Percentiles rank a stretch among this genome's conserved stretches.
These are phyloP conservation scores for Himalopsyche kuldschensis DNA, from an alignment of 2,888 invertebrate genomes.

Conservation along the genomic window DNA sequence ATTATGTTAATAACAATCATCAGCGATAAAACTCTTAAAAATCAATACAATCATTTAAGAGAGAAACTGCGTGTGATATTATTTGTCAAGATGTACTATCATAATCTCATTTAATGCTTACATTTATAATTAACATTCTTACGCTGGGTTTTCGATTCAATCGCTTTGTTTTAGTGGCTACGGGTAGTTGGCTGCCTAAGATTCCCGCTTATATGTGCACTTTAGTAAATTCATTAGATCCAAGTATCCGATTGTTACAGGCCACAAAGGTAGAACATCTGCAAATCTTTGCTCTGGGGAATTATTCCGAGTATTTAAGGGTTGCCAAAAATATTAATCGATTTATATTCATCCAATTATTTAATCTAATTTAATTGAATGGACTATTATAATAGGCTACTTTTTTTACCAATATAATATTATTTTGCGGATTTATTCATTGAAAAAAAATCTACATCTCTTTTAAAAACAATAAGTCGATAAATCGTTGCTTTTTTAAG, in stretches of 20 bases:
- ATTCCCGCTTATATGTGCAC: background rate
- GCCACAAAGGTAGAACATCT: background rate
- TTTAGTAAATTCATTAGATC: background rate
- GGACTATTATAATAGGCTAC: too few relatives aligned
- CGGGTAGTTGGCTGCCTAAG: background rate
- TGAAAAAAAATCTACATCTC: too few relatives aligned
- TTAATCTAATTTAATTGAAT: too few relatives aligned
- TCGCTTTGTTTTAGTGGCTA: background rate
- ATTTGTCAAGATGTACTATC: background rate
- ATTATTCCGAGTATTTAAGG: background rate
- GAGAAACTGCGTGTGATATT: too few relatives aligned
- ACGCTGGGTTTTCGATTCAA: background rate
- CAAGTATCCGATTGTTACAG: background rate
- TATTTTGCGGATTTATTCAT: too few relatives aligned
- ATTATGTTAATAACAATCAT: too few relatives aligned
- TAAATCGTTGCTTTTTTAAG: too few relatives aligned
- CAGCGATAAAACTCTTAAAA: too few relatives aligned
- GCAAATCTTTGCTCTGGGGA: background rate
- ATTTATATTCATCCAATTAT: too few relatives aligned
- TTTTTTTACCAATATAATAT: too few relatives aligned
- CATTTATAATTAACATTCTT: background rate
- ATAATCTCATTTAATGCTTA: background rate
- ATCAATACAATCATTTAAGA: too few relatives aligned
- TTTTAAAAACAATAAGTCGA: too few relatives aligned
- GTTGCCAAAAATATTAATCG: background rate